Evolutionary conservation across 2,113 vertebrate genomes (phyloP).

Genomic region (Lichenostomus cassidix): DNA sequence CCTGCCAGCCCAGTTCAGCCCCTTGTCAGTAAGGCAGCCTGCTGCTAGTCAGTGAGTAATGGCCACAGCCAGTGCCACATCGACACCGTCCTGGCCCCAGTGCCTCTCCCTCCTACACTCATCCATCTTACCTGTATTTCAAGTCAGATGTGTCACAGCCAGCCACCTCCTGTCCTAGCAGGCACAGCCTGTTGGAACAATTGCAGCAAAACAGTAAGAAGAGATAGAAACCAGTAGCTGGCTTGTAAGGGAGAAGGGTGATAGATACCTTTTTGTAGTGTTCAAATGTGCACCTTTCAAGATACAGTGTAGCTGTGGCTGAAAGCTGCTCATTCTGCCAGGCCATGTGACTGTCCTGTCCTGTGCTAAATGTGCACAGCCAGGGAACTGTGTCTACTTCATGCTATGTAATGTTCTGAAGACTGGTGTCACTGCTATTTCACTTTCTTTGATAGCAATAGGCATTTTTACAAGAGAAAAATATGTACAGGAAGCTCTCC

Average conservation of each 20-base stretch:
- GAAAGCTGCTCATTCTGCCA: neutral
- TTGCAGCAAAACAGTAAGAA: neutral
- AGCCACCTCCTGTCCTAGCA: neutral
- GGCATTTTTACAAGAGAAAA: neutral
- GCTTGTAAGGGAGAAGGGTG: neutral
- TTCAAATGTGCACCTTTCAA: neutral
- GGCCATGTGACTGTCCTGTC: neutral
- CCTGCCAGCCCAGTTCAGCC: neutral
- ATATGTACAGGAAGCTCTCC: neutral
- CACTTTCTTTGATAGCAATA: neutral
- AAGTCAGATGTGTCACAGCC: neutral
- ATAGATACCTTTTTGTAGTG: neutral
- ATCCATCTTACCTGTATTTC: neutral
- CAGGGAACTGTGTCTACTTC: neutral
- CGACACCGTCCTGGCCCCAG: neutral
- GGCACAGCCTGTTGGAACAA: neutral
- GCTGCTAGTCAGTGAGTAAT: neutral
- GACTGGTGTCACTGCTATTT: neutral
- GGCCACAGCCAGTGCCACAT: neutral
- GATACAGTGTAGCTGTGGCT: neutral
- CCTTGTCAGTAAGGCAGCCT: fast-evolving
- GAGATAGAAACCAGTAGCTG: neutral
- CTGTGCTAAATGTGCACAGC: neutral
- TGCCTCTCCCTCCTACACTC: neutral
- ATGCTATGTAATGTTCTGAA: neutral